phyloP scores from a whole-genome alignment of 2,888 invertebrate species.

The Archips xylosteana region DNA sequence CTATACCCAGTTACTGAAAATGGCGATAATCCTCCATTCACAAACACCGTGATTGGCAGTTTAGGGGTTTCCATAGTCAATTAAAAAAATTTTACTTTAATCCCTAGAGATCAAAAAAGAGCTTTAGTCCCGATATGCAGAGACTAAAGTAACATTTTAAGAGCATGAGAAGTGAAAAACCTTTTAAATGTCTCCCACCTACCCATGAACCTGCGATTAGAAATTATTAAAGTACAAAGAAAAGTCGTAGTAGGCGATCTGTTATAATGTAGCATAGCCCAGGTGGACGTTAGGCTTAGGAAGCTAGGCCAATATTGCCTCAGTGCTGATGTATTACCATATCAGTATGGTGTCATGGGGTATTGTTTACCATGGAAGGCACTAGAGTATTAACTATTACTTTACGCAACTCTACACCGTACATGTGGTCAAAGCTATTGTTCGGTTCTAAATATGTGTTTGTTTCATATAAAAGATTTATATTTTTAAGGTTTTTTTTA shows the following conservation, averaged over 20 bases:
- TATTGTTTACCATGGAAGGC: slow-evolving; percentile 59
- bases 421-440: neutral
- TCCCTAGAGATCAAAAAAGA: too few species aligned
- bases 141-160: too few species aligned
- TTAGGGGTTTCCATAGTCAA: too few species aligned
- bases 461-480: neutral
- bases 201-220: neutral
- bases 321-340: slow-evolving; percentile 48
- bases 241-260: neutral
- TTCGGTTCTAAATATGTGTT: neutral
- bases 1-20: too few species aligned
- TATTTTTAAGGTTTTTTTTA: neutral
- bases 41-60: too few species aligned
- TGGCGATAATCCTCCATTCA: too few species aligned
- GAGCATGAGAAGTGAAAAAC: too few species aligned
- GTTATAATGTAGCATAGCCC: neutral
- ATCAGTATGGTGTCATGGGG: slow-evolving; percentile 51
- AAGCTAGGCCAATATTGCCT: slow-evolving; percentile 15
- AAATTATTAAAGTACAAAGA: neutral
- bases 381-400: slow-evolving; percentile 19
- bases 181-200: too few species aligned
- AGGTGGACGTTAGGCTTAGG: neutral
- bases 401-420: slow-evolving; percentile 13
- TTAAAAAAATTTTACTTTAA: too few species aligned
- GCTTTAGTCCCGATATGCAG: too few species aligned